Percentiles rank a stretch among this genome's conserved stretches.
Conservation (phyloP, 2,797 vertebrate genomes). For the Cuculus canorus region DNA sequence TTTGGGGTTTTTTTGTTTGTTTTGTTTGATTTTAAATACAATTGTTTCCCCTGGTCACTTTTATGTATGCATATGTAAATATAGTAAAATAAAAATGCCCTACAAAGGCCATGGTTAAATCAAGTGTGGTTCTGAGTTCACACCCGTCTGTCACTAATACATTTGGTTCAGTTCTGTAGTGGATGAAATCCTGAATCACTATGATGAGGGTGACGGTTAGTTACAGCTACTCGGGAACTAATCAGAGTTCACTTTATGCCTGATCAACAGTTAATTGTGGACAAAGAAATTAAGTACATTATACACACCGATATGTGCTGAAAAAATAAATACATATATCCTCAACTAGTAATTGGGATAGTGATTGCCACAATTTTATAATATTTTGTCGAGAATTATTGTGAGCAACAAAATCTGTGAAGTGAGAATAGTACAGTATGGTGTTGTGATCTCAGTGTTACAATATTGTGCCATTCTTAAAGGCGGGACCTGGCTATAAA, state of each 20-base stretch:
- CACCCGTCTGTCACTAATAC: not conserved
- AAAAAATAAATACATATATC: not conserved
- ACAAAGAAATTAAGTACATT: not conserved
- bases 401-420: not conserved
- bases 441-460: not conserved
- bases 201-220: not conserved
- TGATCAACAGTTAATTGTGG: not conserved
- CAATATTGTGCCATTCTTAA: not conserved
- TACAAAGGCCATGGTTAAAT: not conserved
- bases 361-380: not conserved
- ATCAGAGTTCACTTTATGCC: not conserved
- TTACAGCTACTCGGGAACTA: not conserved
- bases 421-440: not conserved
- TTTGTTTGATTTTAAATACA: not conserved
- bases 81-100: not conserved
- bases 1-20: not conserved
- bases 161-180: not conserved
- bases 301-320: not conserved
- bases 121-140: not conserved
- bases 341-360: not conserved
- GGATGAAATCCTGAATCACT: not conserved
- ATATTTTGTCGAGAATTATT: not conserved
- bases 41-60: not conserved
- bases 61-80: not conserved
- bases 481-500: not conserved